A percentile compares a stretch with the other conserved stretches of the same genome.
These are phyloP conservation scores for Pedionomus torquatus DNA, from an alignment of 2,113 vertebrate genomes.

Conservation along the genomic window DNA sequence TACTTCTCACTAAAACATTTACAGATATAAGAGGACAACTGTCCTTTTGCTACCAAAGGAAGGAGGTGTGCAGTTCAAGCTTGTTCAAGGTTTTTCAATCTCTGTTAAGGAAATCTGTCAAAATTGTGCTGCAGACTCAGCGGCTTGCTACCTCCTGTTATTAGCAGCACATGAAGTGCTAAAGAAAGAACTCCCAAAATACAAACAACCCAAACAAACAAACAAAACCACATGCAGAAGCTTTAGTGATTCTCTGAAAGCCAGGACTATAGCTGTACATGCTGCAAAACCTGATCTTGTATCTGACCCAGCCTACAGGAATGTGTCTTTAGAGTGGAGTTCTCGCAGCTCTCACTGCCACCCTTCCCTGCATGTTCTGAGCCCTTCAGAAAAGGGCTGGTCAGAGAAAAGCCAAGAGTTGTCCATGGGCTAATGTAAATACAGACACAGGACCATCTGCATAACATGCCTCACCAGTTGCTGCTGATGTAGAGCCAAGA, in stretches of 20 bases:
- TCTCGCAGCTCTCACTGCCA: not conserved
- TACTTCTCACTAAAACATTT: not conserved
- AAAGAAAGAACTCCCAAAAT: not conserved
- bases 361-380: not conserved
- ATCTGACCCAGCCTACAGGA: fast-evolving
- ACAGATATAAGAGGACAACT: not conserved
- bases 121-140: not conserved
- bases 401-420: fast-evolving
- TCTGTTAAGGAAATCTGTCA: not conserved
- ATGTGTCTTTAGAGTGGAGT: not conserved
- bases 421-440: not conserved
- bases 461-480: not conserved
- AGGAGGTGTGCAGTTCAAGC: not conserved
- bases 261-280: not conserved
- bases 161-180: not conserved
- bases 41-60: not conserved
- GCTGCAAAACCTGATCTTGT: too few relatives aligned
- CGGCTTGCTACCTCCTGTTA: not conserved
- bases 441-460: not conserved
- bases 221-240: not conserved
- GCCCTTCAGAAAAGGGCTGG: not conserved
- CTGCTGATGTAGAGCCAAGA: not conserved
- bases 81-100: not conserved
- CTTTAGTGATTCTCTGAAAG: not conserved
- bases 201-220: not conserved